Evolutionary conservation across 2,113 vertebrate species (phyloP), one percentile per base, ranked within the genome.

Genomic region (Pycnonotus jocosus): DNA sequence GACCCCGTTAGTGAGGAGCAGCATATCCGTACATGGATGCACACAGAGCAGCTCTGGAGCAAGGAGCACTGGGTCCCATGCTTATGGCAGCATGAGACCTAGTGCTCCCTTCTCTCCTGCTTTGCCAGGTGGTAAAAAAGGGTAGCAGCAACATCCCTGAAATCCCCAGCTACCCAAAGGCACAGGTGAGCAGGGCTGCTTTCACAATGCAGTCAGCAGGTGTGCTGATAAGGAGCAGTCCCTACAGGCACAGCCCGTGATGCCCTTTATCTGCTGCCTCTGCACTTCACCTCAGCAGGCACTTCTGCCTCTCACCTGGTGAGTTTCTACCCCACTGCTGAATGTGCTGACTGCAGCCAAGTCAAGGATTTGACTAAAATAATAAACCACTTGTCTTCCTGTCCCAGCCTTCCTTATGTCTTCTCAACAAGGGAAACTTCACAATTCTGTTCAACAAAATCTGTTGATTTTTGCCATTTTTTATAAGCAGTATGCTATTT

Each of bases 21-120:
- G 74, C n/a, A 4, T 22, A 35, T 4, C 18, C 0, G 0, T 4
- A 30, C 15, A 3, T 0, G 65, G 45, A 25, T 11, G 30, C 19
- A 37, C 0, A 0, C 18, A 25, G 71, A 57, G 64, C 4, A 2
- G 68, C 17, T 37, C 45, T 15, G 21, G 24, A n/a, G 38, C 6
- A 53, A 38, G 44, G 45, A 3, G 6, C 1, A 3, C 18, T 3
- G 15, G 20, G 30, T 72, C 72, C 54, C 5, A 2, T 27, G n/a
- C 56, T 31, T 12, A 73, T 1, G 0, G 64, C 64, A 69, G 33
- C 2, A 2, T 10, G 11, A 80, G 25, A 74, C 69, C 30, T 21
- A 23, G 33, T 33, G 9, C 56, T 15, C 31, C 60, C 47, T 35
- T 61, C 31, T 21, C 64, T 69, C 31, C 42, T 70, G 72, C 42